Evolutionary conservation across 2,113 vertebrate species (phyloP).

Genomic region (Carollia perspicillata): DNA sequence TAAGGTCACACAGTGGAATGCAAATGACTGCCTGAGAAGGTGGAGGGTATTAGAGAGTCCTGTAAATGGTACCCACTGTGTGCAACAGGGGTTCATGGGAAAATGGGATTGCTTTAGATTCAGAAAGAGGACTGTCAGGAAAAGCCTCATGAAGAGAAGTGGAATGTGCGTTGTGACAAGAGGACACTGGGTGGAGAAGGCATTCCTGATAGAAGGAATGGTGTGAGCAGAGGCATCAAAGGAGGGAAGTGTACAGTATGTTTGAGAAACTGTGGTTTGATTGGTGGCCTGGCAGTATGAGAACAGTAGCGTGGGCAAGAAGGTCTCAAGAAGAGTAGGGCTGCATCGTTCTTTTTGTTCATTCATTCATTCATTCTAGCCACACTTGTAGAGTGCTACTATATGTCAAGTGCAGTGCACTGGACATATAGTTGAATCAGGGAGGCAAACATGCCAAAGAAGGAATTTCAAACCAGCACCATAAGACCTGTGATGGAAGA

Average conservation of each 20-base stretch:
- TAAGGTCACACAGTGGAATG: neutral
- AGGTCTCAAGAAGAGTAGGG: neutral
- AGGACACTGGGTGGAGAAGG: neutral
- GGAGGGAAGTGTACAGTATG: neutral
- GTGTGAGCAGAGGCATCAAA: neutral
- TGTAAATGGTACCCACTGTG: neutral
- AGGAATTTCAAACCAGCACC: neutral
- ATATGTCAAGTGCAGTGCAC: neutral
- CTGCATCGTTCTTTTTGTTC: neutral
- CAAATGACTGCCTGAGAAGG: neutral
- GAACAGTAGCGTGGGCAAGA: neutral
- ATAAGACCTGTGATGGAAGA: neutral
- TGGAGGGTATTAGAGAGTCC: neutral
- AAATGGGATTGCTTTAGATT: neutral
- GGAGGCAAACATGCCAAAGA: neutral
- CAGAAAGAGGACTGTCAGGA: neutral
- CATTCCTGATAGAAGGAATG: neutral
- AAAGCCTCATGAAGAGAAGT: neutral
- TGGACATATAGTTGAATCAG: neutral
- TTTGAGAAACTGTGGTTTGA: neutral
- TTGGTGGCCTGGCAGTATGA: neutral
- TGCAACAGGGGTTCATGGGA: neutral
- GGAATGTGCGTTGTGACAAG: neutral
- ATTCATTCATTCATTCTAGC: neutral
- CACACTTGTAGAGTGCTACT: neutral